phyloP scores from a whole-genome alignment of 2,888 invertebrate genomes.

The Conus canariensis region DNA sequence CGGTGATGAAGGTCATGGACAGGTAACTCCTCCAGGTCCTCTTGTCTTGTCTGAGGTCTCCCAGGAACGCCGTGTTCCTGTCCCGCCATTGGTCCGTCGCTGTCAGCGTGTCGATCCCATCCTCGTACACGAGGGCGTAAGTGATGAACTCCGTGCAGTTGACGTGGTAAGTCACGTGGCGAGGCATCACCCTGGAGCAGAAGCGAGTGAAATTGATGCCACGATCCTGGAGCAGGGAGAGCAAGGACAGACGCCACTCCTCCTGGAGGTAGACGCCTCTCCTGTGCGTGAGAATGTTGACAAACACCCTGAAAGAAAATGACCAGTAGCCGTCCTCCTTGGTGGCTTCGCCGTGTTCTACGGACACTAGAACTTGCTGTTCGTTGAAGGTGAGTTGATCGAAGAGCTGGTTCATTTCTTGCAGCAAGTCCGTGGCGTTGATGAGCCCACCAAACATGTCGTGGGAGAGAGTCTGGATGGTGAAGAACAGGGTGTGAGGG shows the following conservation, averaged over 20 bases:
- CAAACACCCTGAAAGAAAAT: neutral
- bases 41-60: neutral
- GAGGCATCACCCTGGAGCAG: neutral
- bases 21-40: constrained; percentile 19
- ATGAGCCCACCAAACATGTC: neutral
- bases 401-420: neutral
- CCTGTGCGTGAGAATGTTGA: neutral
- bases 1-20: constrained; percentile 17
- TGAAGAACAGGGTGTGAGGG: neutral
- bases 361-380: neutral
- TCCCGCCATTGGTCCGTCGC: neutral
- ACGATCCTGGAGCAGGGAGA: neutral
- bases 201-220: neutral
- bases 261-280: neutral
- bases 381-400: neutral
- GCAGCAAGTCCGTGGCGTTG: neutral
- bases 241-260: neutral
- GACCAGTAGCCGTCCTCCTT: neutral
- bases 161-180: neutral
- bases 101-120: neutral
- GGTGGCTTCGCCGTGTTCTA: neutral
- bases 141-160: neutral
- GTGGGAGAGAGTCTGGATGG: neutral
- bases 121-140: neutral
- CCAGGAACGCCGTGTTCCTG: neutral